phyloP scores from a whole-genome alignment of 2,113 vertebrate species.

The Cololabis saira region DNA sequence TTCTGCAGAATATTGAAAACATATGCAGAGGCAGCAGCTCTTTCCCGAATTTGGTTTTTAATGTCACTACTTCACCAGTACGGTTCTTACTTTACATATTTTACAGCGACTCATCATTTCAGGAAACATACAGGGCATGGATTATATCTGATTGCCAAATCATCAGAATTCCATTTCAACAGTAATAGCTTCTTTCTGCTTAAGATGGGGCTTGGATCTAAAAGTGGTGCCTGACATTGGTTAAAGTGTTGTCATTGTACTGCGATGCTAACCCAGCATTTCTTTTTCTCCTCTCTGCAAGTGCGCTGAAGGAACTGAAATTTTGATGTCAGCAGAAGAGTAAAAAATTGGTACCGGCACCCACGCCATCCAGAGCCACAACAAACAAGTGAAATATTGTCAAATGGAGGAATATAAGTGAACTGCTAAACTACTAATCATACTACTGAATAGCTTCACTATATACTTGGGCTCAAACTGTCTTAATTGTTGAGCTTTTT shows the following conservation, averaged over 20 bases:
- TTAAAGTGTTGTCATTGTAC: constrained; percentile 47
- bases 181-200: constrained; percentile 33
- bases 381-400: background rate
- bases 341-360: constrained; percentile 16
- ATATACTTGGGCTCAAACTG: too few relatives aligned
- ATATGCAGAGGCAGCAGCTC: constrained; percentile 54
- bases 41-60: constrained; percentile 39
- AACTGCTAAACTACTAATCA: too few relatives aligned
- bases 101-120: constrained; percentile 31
- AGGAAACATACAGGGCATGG: background rate
- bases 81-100: constrained; percentile 29
- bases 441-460: too few relatives aligned
- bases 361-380: constrained; percentile 3
- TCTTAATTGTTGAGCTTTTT: too few relatives aligned
- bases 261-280: constrained; percentile 43
- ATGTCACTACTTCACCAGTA: constrained; percentile 36
- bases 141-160: constrained; percentile 49
- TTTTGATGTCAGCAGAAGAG: constrained; percentile 58
- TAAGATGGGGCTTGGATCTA: constrained; percentile 25
- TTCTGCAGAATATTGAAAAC: constrained; percentile 42
- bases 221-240: constrained; percentile 36
- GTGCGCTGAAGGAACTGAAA: constrained; percentile 34
- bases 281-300: constrained; percentile 29
- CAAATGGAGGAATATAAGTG: background rate
- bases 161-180: constrained; percentile 53